phyloP scores from a whole-genome alignment of 2,797 vertebrate genomes.

The Neostethus bicornis region DNA sequence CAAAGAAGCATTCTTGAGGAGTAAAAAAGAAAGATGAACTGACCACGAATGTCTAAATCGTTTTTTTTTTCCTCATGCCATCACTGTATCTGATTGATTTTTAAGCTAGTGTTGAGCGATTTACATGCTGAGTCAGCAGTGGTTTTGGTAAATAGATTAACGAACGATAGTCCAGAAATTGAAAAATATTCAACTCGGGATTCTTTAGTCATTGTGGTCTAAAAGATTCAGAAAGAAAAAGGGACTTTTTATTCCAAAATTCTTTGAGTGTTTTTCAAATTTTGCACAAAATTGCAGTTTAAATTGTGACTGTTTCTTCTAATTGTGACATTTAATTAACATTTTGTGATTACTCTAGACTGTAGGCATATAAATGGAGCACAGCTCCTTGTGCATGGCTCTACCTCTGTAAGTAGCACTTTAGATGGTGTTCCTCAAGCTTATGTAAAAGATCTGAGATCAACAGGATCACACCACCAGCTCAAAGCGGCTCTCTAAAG shows the following conservation, averaged over 20 bases:
- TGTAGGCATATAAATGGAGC: not conserved
- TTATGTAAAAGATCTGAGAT: conserved; percentile 17
- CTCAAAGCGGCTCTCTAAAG: conserved; percentile 31
- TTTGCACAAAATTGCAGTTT: conserved; percentile 35
- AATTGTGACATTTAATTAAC: not conserved
- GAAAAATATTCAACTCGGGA: conserved; percentile 65
- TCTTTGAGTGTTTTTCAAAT: conserved; percentile 23
- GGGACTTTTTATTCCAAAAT: conserved; percentile 58
- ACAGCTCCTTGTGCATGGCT: not conserved
- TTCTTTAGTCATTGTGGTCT: conserved; percentile 68
- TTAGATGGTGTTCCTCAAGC: conserved; percentile 2
- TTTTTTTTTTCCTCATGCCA: conserved; percentile 7
- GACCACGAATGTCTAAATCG: conserved; percentile 3
- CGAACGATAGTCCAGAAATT: conserved; percentile 59
- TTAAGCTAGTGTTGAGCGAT: conserved; percentile 41
- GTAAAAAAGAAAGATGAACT: not conserved
- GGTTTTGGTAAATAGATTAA: conserved; percentile 52
- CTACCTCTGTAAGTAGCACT: not conserved
- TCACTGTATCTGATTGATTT: conserved; percentile 32
- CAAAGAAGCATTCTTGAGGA: not conserved
- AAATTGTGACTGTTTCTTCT: conserved; percentile 17
- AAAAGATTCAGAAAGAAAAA: conserved; percentile 56
- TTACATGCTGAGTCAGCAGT: conserved; percentile 40
- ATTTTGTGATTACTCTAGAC: too few species aligned
- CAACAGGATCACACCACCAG: conserved; percentile 17